Base-by-base conservation (phyloP, 2,888 invertebrate species). In the Anagyrus pseudococci region DNA sequence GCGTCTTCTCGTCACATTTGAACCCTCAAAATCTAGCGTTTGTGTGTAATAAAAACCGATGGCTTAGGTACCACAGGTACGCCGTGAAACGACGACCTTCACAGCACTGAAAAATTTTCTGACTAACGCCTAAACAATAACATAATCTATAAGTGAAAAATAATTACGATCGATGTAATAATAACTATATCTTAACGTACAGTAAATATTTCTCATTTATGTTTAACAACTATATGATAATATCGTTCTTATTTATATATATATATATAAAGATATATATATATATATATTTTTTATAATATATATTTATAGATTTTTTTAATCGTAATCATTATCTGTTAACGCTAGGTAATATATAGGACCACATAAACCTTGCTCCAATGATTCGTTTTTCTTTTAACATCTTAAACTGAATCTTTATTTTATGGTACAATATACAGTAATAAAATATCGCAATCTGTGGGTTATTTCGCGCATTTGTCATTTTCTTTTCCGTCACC, bases 321-420 rank as follows among this genome's bases (percentile, higher is more conserved):
- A 71, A n/a, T n/a, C n/a, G n/a, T n/a, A n/a, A n/a, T n/a, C n/a
- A n/a, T n/a, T n/a, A n/a, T n/a, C n/a, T n/a, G n/a, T n/a, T n/a
- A 72, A 70, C 70, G 72, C 75, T 77, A 76, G 72, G 73, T 73
- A 75, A 71, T 75, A 73, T 80, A 76, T 80, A 78, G 75, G 77
- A 80, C 80, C 80, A 80, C 80, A 75, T 78, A 75, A 79, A 79
- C 79, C 80, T 80, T 80, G 80, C 80, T 80, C 80, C 75, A 76
- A 76, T 74, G 73, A 76, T 77, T 77, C 74, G 67, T 73, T 69
- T 72, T 73, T 69, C 71, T 66, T 64, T 72, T 72, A n/a, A n/a
- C n/a, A n/a, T n/a, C 72, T 74, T 77, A 74, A 74, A 75, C 70
- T 74, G 72, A 77, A 75, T 72, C 59, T 75, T 71, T 73, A 70